These are phyloP conservation scores for Drosophila neutralis DNA, from an alignment of 2,888 invertebrate genomes.

Conservation along the genomic window DNA sequence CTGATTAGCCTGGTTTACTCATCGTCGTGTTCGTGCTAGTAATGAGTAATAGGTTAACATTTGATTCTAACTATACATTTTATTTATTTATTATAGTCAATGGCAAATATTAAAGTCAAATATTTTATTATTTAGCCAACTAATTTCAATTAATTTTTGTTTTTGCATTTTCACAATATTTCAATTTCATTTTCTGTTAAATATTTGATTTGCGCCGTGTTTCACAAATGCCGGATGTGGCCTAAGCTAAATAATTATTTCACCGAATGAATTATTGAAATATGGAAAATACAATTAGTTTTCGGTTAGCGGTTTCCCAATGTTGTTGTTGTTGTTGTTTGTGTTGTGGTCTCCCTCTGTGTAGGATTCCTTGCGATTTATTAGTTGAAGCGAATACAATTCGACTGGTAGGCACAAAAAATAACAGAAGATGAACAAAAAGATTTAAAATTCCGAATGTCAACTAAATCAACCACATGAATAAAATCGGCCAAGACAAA, in stretches of 20 bases:
- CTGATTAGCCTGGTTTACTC: constrained; percentile 72
- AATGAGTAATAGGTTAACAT: constrained; percentile 40
- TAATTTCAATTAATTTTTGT: background rate
- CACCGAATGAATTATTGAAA: constrained; percentile 71
- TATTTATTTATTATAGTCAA: background rate
- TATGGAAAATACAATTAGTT: constrained; percentile 70
- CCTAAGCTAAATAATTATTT: constrained; percentile 72
- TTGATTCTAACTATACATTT: background rate
- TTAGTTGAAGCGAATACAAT: constrained; percentile 24
- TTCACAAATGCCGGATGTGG: constrained; percentile 69
- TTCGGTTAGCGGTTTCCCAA: constrained; percentile 64
- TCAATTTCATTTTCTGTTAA: constrained; percentile 27
- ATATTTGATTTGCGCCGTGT: constrained; percentile 57
- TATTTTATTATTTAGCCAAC: background rate
- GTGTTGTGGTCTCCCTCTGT: constrained; percentile 18
- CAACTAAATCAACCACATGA: constrained; percentile 25
- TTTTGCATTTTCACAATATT: constrained; percentile 27
- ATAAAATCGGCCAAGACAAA: constrained; percentile 44
- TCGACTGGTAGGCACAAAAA: constrained; percentile 31
- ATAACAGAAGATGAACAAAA: background rate
- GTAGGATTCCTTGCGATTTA: constrained; percentile 1
- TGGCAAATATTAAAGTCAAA: constrained; percentile 1
- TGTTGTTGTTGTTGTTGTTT: constrained; percentile 10
- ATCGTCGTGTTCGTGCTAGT: constrained; percentile 42
- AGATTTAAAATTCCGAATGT: constrained; percentile 30